A percentile compares a stretch with the other conserved stretches of the same genome.
phyloP scores from a whole-genome alignment of 2,888 invertebrate genomes.

The Lasioglossum calceatum region DNA sequence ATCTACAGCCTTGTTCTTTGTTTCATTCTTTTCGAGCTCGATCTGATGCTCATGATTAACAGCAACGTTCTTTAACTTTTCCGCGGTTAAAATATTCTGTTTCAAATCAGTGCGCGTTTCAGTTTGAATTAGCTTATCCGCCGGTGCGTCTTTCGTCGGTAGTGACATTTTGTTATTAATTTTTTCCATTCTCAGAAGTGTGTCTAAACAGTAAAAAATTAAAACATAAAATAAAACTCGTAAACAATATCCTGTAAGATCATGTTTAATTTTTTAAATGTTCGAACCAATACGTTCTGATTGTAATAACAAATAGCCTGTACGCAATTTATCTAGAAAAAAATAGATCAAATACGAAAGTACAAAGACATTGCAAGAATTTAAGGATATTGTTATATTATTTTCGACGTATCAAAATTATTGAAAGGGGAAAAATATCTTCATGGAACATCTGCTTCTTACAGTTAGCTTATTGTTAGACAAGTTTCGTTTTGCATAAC shows the following conservation, averaged over 20 bases:
- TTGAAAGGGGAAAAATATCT: no score
- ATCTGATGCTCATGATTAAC: background rate
- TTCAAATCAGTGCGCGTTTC: slow-evolving; percentile 18
- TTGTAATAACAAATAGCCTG: background rate
- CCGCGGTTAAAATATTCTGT: background rate
- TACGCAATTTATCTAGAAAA: background rate
- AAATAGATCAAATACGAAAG: no score
- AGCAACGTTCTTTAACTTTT: background rate
- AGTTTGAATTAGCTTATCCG: slow-evolving; percentile 18
- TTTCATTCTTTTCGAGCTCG: slow-evolving; percentile 1
- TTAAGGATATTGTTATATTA: background rate
- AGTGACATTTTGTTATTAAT: slow-evolving; percentile 24
- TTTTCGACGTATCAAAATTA: background rate
- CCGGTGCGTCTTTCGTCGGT: background rate
- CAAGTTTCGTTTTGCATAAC: background rate
- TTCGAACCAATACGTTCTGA: background rate
- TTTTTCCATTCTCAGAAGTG: background rate
- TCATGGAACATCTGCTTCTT: no score
- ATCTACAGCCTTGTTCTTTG: background rate
- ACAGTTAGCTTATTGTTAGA: background rate
- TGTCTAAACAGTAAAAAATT: background rate
- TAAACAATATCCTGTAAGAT: no score
- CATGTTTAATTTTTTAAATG: background rate
- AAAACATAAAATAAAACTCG: no score
- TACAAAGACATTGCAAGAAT: background rate